phyloP scores from a whole-genome alignment of 2,888 invertebrate genomes.

The Lottia gigantea region DNA sequence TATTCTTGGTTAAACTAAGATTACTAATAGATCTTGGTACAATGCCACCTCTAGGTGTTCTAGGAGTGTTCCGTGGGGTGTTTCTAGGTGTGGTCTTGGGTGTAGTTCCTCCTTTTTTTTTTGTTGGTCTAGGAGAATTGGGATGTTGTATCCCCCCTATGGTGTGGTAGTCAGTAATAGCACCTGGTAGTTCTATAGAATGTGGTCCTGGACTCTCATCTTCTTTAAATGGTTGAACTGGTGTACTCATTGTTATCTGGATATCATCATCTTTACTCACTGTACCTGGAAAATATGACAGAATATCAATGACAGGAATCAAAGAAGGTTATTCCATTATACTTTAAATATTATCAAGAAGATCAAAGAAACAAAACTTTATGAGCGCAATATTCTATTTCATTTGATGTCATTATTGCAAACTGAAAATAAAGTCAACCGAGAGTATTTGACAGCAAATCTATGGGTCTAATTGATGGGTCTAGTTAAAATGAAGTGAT shows the following conservation, averaged over 20 bases:
- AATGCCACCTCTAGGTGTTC: not conserved
- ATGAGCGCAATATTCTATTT: too few species aligned
- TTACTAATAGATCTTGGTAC: not conserved
- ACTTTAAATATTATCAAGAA: too few species aligned
- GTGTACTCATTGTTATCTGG: not conserved
- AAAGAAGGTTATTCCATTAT: too few species aligned
- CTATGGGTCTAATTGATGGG: too few species aligned
- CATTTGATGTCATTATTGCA: too few species aligned
- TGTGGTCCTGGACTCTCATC: not conserved
- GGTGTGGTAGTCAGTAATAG: not conserved
- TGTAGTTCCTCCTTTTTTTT: not conserved
- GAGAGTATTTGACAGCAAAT: too few species aligned
- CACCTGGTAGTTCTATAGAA: not conserved
- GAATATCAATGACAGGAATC: too few species aligned
- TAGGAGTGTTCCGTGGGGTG: not conserved
- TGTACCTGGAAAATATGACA: not conserved
- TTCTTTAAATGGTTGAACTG: not conserved
- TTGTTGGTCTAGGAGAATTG: not conserved
- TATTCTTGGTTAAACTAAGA: not conserved
- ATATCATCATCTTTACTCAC: not conserved
- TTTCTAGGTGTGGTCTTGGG: too few species aligned
- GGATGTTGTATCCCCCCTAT: not conserved
- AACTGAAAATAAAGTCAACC: too few species aligned
- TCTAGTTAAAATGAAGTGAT: too few species aligned
- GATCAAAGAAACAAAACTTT: too few species aligned